A percentile compares a stretch with the other conserved stretches of the same genome.
These are phyloP conservation scores for Halcyon badia DNA, from an alignment of 2,797 vertebrate genomes.

Conservation along the genomic window DNA sequence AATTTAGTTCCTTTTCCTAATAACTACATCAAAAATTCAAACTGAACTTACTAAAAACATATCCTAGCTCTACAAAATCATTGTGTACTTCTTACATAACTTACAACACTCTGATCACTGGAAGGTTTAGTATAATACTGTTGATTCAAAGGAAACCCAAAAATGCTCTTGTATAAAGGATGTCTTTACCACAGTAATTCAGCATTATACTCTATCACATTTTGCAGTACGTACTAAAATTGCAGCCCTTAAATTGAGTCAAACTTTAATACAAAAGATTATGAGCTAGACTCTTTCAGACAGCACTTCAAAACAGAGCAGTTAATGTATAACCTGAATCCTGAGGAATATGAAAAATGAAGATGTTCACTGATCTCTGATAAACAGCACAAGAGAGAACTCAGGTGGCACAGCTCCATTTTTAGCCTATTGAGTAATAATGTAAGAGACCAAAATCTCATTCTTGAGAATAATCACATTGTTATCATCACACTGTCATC, in stretches of 20 bases:
- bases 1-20: background rate
- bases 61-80: background rate
- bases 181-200: background rate
- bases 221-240: background rate
- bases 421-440: conserved; percentile 67
- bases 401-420: background rate
- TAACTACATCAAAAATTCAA: background rate
- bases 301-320: background rate
- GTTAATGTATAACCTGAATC: background rate
- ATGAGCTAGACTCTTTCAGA: background rate
- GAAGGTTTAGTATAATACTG: background rate
- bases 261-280: background rate
- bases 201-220: background rate
- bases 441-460: conserved; percentile 71
- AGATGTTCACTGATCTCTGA: conserved; percentile 46
- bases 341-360: conserved; percentile 27
- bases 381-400: conserved; percentile 47
- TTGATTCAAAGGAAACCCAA: background rate
- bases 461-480: conserved; percentile 53
- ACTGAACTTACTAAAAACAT: background rate
- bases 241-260: background rate
- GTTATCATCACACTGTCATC: conserved; percentile 67
- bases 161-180: background rate
- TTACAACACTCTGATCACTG: background rate
- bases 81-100: background rate